phyloP scores from a whole-genome alignment of 2,888 invertebrate species.

The Pandemis corylana region DNA sequence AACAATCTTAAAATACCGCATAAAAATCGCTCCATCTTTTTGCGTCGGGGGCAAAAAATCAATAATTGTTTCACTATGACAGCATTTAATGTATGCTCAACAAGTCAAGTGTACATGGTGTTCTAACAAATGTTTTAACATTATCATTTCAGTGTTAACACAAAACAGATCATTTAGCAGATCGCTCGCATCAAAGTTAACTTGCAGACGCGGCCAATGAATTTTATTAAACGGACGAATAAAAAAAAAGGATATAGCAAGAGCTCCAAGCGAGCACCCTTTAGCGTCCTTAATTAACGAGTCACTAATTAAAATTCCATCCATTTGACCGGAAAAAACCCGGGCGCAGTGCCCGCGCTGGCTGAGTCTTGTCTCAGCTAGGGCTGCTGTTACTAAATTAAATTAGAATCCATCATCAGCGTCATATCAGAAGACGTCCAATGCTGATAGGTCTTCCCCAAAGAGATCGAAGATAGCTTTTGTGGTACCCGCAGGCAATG shows the following conservation, averaged over 20 bases:
- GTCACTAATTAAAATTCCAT: slow-evolving; percentile 81
- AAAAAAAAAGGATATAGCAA: slow-evolving; percentile 49
- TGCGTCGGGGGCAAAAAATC: too few species aligned
- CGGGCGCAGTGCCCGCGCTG: slow-evolving; percentile 39
- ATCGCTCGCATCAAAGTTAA: slow-evolving; percentile 49
- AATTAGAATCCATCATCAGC: too few species aligned
- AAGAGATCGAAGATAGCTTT: too few species aligned
- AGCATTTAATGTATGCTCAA: neutral
- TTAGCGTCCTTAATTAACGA: slow-evolving; percentile 76
- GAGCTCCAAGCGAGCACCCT: slow-evolving; percentile 57
- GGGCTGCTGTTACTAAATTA: slow-evolving; percentile 7
- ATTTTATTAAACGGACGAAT: slow-evolving; percentile 45
- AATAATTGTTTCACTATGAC: too few species aligned
- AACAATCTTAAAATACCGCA: too few species aligned
- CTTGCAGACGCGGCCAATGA: slow-evolving; percentile 44
- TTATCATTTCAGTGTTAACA: neutral
- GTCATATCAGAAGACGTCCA: too few species aligned
- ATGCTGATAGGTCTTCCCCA: too few species aligned
- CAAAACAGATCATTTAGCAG: slow-evolving; percentile 18
- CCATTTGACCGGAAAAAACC: slow-evolving; percentile 71
- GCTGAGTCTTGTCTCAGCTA: slow-evolving; percentile 33
- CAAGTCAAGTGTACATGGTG: neutral
- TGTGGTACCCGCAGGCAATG: too few species aligned
- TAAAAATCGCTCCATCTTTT: too few species aligned
- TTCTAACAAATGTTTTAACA: slow-evolving; percentile 4